Evolutionary conservation across 2,113 vertebrate genomes (phyloP).

Genomic region (Aegypius monachus): DNA sequence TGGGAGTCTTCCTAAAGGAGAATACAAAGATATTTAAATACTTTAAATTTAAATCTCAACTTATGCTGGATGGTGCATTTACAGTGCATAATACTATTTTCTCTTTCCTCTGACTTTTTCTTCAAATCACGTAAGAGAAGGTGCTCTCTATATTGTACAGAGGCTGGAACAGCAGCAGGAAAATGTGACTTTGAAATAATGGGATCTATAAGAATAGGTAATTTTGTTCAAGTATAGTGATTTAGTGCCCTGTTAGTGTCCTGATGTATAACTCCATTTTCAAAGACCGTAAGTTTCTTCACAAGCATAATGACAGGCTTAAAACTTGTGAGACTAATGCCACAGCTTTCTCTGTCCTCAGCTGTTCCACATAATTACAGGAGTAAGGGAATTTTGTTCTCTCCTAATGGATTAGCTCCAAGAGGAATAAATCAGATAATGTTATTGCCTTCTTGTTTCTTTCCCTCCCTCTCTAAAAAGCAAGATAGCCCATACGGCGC

Average conservation of each 20-base stretch:
- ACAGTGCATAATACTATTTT: not conserved
- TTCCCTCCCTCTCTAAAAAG: not conserved
- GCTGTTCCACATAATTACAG: constrained; percentile 43
- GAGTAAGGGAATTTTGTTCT: constrained; percentile 36
- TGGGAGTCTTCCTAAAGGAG: not conserved
- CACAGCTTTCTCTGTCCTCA: constrained; percentile 18
- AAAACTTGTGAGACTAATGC: constrained; percentile 45
- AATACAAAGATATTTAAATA: not conserved
- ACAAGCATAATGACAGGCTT: constrained; percentile 43
- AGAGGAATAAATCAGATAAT: constrained; percentile 45
- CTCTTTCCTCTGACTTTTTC: not conserved
- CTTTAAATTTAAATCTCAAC: not conserved
- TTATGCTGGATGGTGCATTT: not conserved
- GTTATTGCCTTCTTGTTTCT: not conserved
- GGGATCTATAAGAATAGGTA: constrained; percentile 51
- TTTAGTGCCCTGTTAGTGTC: constrained; percentile 60
- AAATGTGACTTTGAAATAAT: constrained; percentile 60
- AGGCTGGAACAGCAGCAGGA: constrained; percentile 7
- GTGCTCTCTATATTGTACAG: not conserved
- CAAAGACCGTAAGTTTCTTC: constrained; percentile 5
- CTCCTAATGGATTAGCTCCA: not conserved
- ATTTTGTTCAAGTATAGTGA: constrained; percentile 62
- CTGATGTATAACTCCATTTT: constrained; percentile 63
- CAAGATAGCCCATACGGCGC: accelerated
- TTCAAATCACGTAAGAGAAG: not conserved